These are phyloP conservation scores for Chloromyia formosa DNA, from an alignment of 2,888 invertebrate genomes.

Conservation along the genomic window DNA sequence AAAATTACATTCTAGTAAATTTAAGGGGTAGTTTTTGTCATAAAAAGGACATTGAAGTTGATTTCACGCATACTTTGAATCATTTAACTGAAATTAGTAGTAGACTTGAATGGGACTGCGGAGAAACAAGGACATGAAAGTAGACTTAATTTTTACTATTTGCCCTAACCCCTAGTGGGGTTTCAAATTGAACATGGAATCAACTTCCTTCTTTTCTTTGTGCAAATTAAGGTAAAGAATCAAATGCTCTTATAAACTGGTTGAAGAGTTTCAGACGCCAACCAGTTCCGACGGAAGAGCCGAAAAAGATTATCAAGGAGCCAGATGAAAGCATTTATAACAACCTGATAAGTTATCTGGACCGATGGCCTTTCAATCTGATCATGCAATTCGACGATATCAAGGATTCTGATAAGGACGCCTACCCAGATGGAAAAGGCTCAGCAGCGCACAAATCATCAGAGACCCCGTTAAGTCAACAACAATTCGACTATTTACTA, in stretches of 20 bases:
- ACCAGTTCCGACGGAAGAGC: background rate
- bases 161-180: too few species aligned
- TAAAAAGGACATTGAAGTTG: too few species aligned
- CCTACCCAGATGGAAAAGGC: constrained; percentile 4
- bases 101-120: too few species aligned
- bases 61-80: too few species aligned
- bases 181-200: too few species aligned
- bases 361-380: constrained; percentile 62
- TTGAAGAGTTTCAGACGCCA: constrained; percentile 55
- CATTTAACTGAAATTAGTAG: too few species aligned
- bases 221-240: constrained; percentile 33
- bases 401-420: constrained; percentile 45
- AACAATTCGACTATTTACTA: constrained; percentile 69
- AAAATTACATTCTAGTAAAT: too few species aligned
- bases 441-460: background rate
- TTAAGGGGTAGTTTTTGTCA: too few species aligned
- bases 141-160: too few species aligned
- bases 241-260: constrained; percentile 59
- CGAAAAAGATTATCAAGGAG: constrained; percentile 30
- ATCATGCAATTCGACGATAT: constrained; percentile 57
- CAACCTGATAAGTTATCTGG: constrained; percentile 57
- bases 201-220: too few species aligned
- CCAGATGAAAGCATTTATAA: constrained; percentile 45
- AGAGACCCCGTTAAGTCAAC: constrained; percentile 55
- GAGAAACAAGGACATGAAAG: too few species aligned